These are phyloP conservation scores for Orchesella flavescens DNA, from an alignment of 2,888 invertebrate genomes.

Conservation along the genomic window DNA sequence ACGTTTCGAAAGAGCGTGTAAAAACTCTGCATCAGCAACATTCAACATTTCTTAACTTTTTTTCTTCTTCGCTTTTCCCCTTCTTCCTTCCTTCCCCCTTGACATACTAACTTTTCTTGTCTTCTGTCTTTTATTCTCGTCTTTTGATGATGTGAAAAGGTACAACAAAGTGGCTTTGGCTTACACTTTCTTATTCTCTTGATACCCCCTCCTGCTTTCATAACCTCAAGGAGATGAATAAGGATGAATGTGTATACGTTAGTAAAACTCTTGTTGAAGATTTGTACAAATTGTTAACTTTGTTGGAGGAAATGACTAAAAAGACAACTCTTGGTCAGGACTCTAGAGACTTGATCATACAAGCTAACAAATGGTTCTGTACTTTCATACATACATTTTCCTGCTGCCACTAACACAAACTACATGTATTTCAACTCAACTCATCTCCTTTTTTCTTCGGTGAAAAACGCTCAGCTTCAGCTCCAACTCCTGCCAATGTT, in stretches of 20 bases:
- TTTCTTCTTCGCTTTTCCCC: too few relatives aligned
- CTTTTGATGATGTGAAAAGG: neutral
- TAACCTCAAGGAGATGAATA: slow-evolving; percentile 30
- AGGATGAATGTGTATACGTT: neutral
- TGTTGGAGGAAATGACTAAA: slow-evolving; percentile 39
- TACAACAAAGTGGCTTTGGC: slow-evolving; percentile 18
- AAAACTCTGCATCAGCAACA: too few relatives aligned
- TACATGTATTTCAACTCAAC: too few relatives aligned
- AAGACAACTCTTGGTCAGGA: slow-evolving; percentile 24
- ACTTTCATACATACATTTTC: too few relatives aligned
- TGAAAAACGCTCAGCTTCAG: too few relatives aligned
- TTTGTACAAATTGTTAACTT: slow-evolving; percentile 60
- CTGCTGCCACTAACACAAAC: too few relatives aligned
- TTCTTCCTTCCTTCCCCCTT: too few relatives aligned
- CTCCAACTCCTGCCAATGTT: too few relatives aligned
- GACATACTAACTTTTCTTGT: neutral
- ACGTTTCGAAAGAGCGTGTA: neutral
- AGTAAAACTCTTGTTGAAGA: slow-evolving; percentile 20
- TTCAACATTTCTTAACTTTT: too few relatives aligned
- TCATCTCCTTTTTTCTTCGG: too few relatives aligned
- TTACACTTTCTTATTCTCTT: neutral
- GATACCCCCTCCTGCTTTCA: neutral
- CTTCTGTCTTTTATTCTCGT: neutral
- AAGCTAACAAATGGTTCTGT: neutral
- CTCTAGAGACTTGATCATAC: neutral